Evolutionary conservation across 2,888 invertebrate genomes (phyloP).

Genomic region (Microchrysa polita): DNA sequence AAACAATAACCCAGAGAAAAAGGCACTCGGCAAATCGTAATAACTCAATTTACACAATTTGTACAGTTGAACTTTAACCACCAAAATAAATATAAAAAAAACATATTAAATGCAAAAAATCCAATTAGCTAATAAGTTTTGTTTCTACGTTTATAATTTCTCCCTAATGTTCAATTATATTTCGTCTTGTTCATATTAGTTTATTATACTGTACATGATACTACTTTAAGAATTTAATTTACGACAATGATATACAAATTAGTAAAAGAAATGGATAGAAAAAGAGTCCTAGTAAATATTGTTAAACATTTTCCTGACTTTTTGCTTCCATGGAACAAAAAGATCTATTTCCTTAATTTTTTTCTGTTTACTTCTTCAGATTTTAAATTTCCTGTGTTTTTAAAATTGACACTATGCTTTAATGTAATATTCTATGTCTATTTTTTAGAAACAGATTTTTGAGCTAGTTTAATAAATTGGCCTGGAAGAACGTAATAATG

Average conservation of each 20-base stretch:
- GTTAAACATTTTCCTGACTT: background rate
- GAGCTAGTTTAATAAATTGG: too few species aligned
- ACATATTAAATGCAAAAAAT: background rate
- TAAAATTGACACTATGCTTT: conserved; percentile 21
- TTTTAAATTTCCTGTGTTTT: conserved; percentile 2
- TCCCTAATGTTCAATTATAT: conserved; percentile 27
- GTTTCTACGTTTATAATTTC: conserved; percentile 11
- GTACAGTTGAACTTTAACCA: conserved; percentile 1
- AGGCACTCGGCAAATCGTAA: too few species aligned
- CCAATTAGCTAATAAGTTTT: background rate
- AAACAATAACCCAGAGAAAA: too few species aligned
- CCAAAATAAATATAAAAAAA: background rate
- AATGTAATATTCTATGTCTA: too few species aligned
- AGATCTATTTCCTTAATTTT: conserved; percentile 2
- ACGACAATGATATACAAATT: conserved; percentile 7
- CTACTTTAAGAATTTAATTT: conserved; percentile 32
- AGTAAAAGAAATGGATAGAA: conserved; percentile 4
- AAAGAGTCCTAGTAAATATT: conserved; percentile 23
- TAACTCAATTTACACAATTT: too few species aligned
- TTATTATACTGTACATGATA: conserved; percentile 29
- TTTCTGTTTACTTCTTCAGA: conserved; percentile 1
- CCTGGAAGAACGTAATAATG: too few species aligned
- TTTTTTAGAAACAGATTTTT: too few species aligned
- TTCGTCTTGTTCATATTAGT: conserved; percentile 38
- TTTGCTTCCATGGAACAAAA: background rate